Conservation (phyloP, 2,797 vertebrate species). For the Sebastes matsubarae region DNA sequence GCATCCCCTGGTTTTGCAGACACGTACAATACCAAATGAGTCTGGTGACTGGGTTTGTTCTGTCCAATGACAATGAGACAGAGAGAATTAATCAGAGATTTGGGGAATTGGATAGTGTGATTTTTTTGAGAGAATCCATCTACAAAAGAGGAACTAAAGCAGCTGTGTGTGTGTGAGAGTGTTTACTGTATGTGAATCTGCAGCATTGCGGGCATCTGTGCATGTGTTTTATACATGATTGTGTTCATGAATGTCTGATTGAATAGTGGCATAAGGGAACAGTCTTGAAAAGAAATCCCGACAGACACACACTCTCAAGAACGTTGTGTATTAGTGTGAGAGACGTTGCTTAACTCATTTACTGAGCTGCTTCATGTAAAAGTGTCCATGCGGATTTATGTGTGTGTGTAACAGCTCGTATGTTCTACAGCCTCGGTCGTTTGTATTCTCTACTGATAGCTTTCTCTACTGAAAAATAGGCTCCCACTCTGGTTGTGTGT, state of each 20-base stretch:
- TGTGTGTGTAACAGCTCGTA: constrained; percentile 31
- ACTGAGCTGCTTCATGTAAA: background rate
- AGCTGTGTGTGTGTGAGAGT: background rate
- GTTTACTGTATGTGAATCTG: background rate
- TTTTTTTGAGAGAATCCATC: background rate
- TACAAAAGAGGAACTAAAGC: background rate
- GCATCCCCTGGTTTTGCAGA: background rate
- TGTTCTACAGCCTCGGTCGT: constrained; percentile 60
- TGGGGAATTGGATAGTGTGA: background rate
- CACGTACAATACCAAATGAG: background rate
- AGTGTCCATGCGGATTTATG: background rate
- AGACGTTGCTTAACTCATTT: constrained; percentile 1
- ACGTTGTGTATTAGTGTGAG: background rate
- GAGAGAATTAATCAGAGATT: constrained; percentile 1
- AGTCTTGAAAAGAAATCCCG: constrained; percentile 37
- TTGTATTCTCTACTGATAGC: constrained; percentile 46
- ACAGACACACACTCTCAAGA: constrained; percentile 37
- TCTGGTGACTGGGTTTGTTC: background rate
- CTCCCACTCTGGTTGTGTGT: constrained; percentile 10
- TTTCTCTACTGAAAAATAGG: constrained; percentile 33
- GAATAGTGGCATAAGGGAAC: constrained; percentile 27
- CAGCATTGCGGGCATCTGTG: background rate
- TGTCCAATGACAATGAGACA: background rate
- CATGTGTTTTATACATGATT: background rate
- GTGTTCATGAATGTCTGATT: background rate